Evolutionary conservation across 1,140 invertebrate species (phyloP), one percentile per base, ranked within the genome.

Genomic region (Leptinotarsa lineolata): DNA sequence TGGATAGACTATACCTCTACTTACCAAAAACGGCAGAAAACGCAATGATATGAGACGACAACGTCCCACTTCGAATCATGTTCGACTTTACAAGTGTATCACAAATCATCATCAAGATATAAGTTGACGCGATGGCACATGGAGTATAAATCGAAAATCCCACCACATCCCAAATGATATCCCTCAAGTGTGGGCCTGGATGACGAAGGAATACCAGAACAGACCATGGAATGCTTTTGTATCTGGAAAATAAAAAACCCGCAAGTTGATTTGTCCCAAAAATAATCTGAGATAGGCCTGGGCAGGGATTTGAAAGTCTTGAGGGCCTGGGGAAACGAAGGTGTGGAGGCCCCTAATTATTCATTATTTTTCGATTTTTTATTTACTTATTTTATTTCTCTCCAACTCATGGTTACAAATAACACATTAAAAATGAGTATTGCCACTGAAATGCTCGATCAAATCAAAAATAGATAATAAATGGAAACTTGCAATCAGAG

Each of bases 141-240:
- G 83, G 82, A 20, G 83, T 84, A 73, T 84, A 84, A 18, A 83
- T 73, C 45, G 79, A 44, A 65, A 84, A 83, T 22, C 78, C 72
- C 15, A 83, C 45, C 15, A 81, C 58, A 77, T 84, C 83, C 12
- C 77, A 61, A 11, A 83, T 20, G 44, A 84, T 76, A 39, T 83
- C 81, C 58, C 72, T 76, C 12, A 80, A 73, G 61, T 82, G 77
- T 4, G 77, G 70, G 6, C 81, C 83, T 45, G 82, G 83, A 58
- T 77, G 68, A 45, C 72, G 54, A 18, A 83, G 60, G 65, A 81
- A 84, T 18, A 81, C 73, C 15, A 80, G 70, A 48, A 84, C 77
- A 16, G 83, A 84, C 75, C 77, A 73, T 11, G 75, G 61, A 39
- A 83, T n/a, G 22, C 78, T 30, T 30, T 30, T 78, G 68, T 83